Evolutionary conservation across 1,140 invertebrate species (phyloP), one percentile per base, ranked within the genome.

Genomic region (Dendroctonus ponderosae): DNA sequence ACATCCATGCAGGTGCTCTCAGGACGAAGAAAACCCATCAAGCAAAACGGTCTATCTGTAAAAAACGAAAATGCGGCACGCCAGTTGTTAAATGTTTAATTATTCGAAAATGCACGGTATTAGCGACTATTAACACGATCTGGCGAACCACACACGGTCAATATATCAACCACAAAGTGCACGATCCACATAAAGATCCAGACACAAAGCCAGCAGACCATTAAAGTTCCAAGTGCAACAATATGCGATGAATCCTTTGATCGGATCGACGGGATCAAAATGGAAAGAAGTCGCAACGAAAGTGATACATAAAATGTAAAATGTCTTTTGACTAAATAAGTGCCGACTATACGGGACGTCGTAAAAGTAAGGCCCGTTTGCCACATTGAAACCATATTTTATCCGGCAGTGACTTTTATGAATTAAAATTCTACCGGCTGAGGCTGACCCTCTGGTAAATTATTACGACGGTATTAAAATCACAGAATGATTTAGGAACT

Each of bases 201-300:
- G 51, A 65, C 62, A 65, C 62, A 65, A 65, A 65, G 62, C 62
- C 42, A 50, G 42, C 62, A 43, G 62, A 65, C 62, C 62, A 65
- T 65, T 65, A 65, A 65, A 57, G 53, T 50, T 46, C 26, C 38
- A 65, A 65, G 62, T 65, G 62, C 62, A 65, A 65, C 62, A 65
- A 65, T 65, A 65, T 65, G 62, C 54, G 53, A 42, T 58, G 62
- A 65, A 49, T 57, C 62, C 62, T 65, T 65, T 65, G 62, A 65
- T 65, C 52, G 52, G 15, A 57, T 54, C 51, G 37, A 63, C 48
- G 9, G 53, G 46, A 57, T 65, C 53, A 51, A 56, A 56, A 59
- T 59, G 42, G n/a, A 65, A 57, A 65, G 46, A 65, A 57, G 52
- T 41, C 43, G 59, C 49, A 43, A 52, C 49, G 39, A 62, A 42